Evolutionary conservation across 1,140 invertebrate species (phyloP), one percentile per base, ranked within the genome.

Genomic region (Ips nitidus): DNA sequence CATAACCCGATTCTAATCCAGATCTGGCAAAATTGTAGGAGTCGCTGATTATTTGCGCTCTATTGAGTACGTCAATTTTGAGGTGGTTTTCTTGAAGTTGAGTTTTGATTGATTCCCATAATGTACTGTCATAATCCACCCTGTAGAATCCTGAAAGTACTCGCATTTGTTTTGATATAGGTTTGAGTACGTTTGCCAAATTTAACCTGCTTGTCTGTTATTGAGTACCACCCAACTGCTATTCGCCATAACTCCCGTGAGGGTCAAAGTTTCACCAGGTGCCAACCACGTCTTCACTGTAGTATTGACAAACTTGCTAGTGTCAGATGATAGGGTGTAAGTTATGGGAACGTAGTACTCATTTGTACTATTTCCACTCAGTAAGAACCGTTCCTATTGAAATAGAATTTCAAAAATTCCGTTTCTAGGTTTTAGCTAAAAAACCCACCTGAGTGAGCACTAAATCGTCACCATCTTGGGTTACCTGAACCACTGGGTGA

Each of bases 21-120:
- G 83, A 80, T 47, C 85, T 79, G 1, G 85, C 79, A 71, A 87
- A 81, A 76, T 88, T 88, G 43, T 93, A 82, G 2, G 90, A 83
- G 81, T 95, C 94, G 73, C 94, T 91, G 2, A 94, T 83, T 5
- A 94, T 83, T 78, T 93, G 91, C 1, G 91, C 92, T 75, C 92
- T 84, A 79, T 93, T 95, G 0, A 90, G 77, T 58, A 85, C 85
- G 72, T 89, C 85, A 43, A 92, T 90, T 4, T 81, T 80, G 71
- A 80, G 72, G 69, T 83, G 80, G 60, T 86, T 79, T 40, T 83
- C 81, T 0, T 80, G 77, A 2, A 93, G 77, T 8, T 82, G 80
- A 0, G 81, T 45, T 36, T 85, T 84, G 40, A 90, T 83, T 41
- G 82, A 81, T 61, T 86, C 75, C 92, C 92, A 94, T 41, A 85